These are phyloP conservation scores for Leucania comma DNA, from an alignment of 2,888 invertebrate genomes.

Conservation along the genomic window DNA sequence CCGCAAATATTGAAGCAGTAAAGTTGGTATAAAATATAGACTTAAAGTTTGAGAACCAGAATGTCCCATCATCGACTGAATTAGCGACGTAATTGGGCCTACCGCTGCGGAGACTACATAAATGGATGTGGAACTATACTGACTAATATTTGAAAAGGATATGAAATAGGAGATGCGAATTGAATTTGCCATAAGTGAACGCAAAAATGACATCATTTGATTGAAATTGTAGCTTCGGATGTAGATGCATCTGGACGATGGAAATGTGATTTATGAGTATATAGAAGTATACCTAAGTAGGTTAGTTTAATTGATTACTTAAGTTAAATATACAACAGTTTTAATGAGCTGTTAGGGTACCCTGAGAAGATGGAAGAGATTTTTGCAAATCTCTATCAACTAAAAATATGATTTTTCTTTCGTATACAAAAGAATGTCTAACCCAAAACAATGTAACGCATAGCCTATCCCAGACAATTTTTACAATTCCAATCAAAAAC, in stretches of 20 bases:
- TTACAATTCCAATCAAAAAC: constrained; percentile 45
- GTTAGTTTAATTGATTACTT: neutral
- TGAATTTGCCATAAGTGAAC: constrained; percentile 22
- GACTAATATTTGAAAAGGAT: constrained; percentile 56
- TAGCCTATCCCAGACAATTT: constrained; percentile 12
- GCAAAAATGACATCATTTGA: constrained; percentile 36
- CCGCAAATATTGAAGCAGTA: neutral
- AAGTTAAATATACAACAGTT: too few species aligned
- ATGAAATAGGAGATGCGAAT: constrained; percentile 37
- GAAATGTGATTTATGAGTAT: neutral
- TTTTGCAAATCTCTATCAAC: too few species aligned
- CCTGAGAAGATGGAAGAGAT: neutral
- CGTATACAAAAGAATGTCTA: neutral
- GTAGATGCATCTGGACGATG: neutral
- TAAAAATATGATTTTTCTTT: neutral
- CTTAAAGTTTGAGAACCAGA: constrained; percentile 54
- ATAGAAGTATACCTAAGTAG: neutral
- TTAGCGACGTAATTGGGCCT: constrained; percentile 60
- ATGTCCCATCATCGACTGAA: constrained; percentile 61
- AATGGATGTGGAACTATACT: constrained; percentile 26
- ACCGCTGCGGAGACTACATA: constrained; percentile 57
- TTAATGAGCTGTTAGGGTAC: too few species aligned
- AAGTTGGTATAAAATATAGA: neutral
- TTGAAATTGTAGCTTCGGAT: neutral
- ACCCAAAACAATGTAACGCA: neutral